Evolutionary conservation across 1,140 invertebrate genomes (phyloP).

Genomic region (Chymomyza costata): DNA sequence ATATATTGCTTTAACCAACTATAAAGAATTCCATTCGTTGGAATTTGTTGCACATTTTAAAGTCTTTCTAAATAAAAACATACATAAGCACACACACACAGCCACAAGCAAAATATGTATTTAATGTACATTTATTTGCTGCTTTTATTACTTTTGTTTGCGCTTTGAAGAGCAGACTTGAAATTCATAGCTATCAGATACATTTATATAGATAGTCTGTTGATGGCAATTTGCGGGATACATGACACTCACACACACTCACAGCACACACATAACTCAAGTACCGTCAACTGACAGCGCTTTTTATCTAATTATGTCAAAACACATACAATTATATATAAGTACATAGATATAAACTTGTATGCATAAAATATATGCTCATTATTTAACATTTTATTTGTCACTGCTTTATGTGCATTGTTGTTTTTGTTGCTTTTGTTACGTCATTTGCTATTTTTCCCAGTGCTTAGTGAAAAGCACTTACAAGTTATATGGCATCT

Average conservation of each 20-base stretch:
- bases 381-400: constrained; percentile 34
- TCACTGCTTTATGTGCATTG: not conserved
- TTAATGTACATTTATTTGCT: not conserved
- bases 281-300: constrained; percentile 11
- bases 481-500: constrained; percentile 25
- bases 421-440: constrained; percentile 11
- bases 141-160: not conserved
- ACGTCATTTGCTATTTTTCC: constrained; percentile 37
- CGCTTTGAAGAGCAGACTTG: too few relatives aligned
- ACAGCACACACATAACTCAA: too few relatives aligned
- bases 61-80: too few relatives aligned
- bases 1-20: too few relatives aligned
- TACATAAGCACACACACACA: constrained; percentile 9
- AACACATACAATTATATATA: too few relatives aligned
- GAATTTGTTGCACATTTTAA: too few relatives aligned
- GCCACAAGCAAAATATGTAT: not conserved
- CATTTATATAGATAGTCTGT: too few relatives aligned
- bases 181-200: too few relatives aligned
- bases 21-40: too few relatives aligned
- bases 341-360: constrained; percentile 7
- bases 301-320: constrained; percentile 37
- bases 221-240: constrained; percentile 30
- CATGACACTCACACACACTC: too few relatives aligned
- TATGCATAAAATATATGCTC: constrained; percentile 26
- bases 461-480: constrained; percentile 25